phyloP scores from a whole-genome alignment of 2,888 invertebrate genomes.

The Amblyjoppa proteus region DNA sequence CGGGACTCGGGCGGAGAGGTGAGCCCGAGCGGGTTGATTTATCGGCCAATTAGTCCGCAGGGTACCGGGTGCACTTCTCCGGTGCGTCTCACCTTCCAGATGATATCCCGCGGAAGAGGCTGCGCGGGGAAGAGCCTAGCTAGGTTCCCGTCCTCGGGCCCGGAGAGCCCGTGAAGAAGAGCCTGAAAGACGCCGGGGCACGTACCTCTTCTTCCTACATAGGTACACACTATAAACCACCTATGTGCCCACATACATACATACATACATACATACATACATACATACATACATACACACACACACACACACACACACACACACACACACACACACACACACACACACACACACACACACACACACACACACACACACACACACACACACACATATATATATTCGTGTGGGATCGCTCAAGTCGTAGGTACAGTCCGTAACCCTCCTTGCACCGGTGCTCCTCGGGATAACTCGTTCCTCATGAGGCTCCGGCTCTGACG shows the following conservation, averaged over 20 bases:
- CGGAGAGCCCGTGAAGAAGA: slow-evolving; percentile 47
- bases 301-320: neutral
- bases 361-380: no score
- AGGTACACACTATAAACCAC: slow-evolving; percentile 21
- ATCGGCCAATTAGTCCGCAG: slow-evolving; percentile 84
- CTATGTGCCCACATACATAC: slow-evolving; percentile 24
- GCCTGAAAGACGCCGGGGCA: slow-evolving; percentile 52
- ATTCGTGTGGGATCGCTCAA: slow-evolving; percentile 7
- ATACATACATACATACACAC: slow-evolving; percentile 5
- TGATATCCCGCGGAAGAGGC: slow-evolving; percentile 76
- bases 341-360: slow-evolving; percentile 11
- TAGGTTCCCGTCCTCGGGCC: slow-evolving; percentile 35
- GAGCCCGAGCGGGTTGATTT: slow-evolving; percentile 82
- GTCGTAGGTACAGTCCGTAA: slow-evolving; percentile 14
- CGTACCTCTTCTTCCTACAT: slow-evolving; percentile 57
- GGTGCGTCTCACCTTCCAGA: slow-evolving; percentile 83
- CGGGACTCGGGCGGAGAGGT: slow-evolving; percentile 72
- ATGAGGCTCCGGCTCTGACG: neutral
- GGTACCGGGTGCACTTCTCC: slow-evolving; percentile 83
- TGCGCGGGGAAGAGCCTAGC: slow-evolving; percentile 49
- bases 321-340: slow-evolving; percentile 3
- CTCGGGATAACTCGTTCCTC: slow-evolving; percentile 57
- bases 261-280: neutral
- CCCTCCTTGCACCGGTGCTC: slow-evolving; percentile 15
- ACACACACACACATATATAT: slow-evolving; percentile 8